Evolutionary conservation across 2,113 vertebrate species (phyloP).

Genomic region (Psilopsiagon aymara): DNA sequence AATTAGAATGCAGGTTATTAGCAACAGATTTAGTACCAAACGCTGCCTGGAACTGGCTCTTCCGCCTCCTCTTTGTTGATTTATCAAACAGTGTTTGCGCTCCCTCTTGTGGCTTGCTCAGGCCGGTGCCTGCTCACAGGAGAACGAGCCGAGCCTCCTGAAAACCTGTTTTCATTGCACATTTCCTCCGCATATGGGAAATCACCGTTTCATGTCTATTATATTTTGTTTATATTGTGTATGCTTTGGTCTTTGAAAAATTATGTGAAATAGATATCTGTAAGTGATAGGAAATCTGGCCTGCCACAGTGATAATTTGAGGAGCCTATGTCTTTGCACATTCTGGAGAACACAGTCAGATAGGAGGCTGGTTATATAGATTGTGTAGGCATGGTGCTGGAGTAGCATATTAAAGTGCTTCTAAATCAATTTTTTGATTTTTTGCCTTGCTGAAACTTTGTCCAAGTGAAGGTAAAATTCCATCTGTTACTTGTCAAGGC

Average conservation of each 20-base stretch:
- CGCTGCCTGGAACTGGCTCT: background rate
- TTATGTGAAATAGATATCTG: background rate
- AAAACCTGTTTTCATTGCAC: background rate
- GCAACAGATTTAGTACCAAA: background rate
- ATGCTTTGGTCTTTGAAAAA: background rate
- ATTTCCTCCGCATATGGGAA: background rate
- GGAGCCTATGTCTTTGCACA: background rate
- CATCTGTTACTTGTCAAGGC: background rate
- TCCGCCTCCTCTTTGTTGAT: rapidly evolving
- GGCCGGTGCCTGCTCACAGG: too few species aligned
- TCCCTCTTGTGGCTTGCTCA: conserved; percentile 46
- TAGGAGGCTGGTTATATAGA: background rate
- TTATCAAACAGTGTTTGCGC: background rate
- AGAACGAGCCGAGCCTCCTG: background rate
- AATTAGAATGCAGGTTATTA: background rate
- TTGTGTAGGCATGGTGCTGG: background rate
- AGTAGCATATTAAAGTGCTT: background rate
- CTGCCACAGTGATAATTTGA: background rate
- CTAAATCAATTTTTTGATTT: background rate
- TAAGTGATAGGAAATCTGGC: background rate
- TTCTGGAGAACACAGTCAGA: background rate
- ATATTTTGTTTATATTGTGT: background rate
- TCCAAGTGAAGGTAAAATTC: background rate
- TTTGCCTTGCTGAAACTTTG: background rate
- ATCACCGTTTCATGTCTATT: background rate